These are phyloP conservation scores for Sebastes ruberrimus DNA, from an alignment of 2,797 vertebrate genomes.

Conservation along the genomic window DNA sequence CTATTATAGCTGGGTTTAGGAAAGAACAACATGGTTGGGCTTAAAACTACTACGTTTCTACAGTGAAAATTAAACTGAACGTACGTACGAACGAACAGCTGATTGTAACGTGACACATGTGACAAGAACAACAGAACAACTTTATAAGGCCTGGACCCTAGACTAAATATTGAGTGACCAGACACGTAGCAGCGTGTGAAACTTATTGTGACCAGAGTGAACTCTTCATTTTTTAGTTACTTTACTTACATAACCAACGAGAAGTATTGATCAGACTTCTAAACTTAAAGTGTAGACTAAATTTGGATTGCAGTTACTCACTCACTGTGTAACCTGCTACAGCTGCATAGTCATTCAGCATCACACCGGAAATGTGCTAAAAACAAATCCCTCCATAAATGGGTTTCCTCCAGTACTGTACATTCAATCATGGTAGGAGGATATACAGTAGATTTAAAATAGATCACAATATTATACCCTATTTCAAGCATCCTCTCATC, in stretches of 20 bases:
- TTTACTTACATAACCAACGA: not conserved
- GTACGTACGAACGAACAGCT: too few species aligned
- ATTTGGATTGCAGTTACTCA: not conserved
- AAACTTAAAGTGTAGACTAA: too few species aligned
- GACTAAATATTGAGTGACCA: too few species aligned
- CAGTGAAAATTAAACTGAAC: too few species aligned
- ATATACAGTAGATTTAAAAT: constrained; percentile 37
- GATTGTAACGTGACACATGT: too few species aligned
- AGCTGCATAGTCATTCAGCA: not conserved
- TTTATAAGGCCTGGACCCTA: too few species aligned
- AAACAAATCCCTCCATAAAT: constrained; percentile 1
- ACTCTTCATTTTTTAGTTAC: not conserved
- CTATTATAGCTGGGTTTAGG: too few species aligned
- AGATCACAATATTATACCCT: constrained; percentile 23
- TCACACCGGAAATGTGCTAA: not conserved
- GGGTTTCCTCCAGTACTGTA: constrained; percentile 17
- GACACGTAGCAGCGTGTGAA: too few species aligned
- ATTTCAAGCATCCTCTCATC: constrained; percentile 27
- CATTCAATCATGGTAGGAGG: constrained; percentile 12
- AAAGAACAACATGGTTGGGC: too few species aligned
- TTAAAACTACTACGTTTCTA: too few species aligned
- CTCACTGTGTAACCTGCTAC: not conserved
- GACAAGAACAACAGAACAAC: too few species aligned
- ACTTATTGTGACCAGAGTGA: not conserved
- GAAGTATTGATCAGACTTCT: not conserved